Evolutionary conservation across 35 echinoderm and acorn worm species (phyloP).

Genomic region (Apostichopus parvimensis): DNA sequence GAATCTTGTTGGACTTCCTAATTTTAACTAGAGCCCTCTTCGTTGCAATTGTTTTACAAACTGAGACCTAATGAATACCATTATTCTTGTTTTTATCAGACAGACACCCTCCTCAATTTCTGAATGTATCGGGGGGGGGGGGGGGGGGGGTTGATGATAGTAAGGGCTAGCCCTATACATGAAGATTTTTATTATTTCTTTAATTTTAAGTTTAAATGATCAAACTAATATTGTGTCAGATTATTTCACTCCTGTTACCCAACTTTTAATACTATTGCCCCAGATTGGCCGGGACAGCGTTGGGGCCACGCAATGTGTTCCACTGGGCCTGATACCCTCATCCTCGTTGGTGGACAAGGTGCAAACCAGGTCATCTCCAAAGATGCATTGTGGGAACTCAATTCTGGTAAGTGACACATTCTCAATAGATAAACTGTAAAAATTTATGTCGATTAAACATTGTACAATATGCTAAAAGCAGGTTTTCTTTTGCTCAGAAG

Average conservation of each 20-base stretch:
- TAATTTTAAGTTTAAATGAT: too few species aligned
- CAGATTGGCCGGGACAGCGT: constrained; percentile 67
- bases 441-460: neutral
- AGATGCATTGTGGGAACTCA: constrained; percentile 83
- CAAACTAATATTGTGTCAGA: neutral
- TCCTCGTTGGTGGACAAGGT: constrained; percentile 92
- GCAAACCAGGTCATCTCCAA: constrained; percentile 70
- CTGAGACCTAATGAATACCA: too few species aligned
- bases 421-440: neutral
- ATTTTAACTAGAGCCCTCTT: too few species aligned
- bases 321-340: constrained; percentile 31
- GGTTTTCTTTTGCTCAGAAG: too few species aligned
- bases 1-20: too few species aligned
- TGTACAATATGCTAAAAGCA: too few species aligned
- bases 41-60: too few species aligned
- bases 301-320: constrained; percentile 91
- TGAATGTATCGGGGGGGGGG: too few species aligned
- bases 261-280: neutral
- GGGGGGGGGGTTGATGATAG: neutral
- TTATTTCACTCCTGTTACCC: too few species aligned
- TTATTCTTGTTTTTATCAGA: too few species aligned
- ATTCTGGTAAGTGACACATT: constrained; percentile 64
- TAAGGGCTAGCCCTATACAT: neutral
- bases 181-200: too few species aligned
- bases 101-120: too few species aligned